Evolutionary conservation across 2,113 vertebrate species (phyloP).

Genomic region (Conger conger): DNA sequence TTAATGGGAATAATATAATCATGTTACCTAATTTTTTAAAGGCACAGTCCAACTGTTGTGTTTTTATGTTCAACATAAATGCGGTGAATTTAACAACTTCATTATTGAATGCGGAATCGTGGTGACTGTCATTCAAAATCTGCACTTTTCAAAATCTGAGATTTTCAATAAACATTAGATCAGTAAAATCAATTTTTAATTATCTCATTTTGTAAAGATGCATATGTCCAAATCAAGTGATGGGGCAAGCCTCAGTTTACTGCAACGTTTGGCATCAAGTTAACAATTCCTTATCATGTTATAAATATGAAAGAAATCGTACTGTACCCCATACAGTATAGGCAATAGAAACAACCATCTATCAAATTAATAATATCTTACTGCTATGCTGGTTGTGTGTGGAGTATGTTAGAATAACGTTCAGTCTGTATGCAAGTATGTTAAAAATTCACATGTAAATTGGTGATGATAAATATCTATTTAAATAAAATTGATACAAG

Average conservation of each 20-base stretch:
- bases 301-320: not conserved
- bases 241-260: not conserved
- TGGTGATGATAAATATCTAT: conserved; percentile 4
- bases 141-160: too few relatives aligned
- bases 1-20: not conserved
- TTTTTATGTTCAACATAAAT: not conserved
- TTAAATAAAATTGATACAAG: conserved; percentile 10
- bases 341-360: not conserved
- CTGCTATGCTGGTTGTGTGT: not conserved
- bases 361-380: not conserved
- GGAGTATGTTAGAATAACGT: not conserved
- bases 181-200: not conserved
- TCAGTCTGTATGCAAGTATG: not conserved
- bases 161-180: not conserved
- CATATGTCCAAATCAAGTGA: not conserved
- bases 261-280: not conserved
- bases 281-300: not conserved
- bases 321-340: not conserved
- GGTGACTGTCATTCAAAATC: not conserved
- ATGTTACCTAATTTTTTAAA: not conserved
- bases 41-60: not conserved
- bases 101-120: not conserved
- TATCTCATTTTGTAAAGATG: not conserved
- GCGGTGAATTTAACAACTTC: not conserved
- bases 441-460: conserved; percentile 1